Evolutionary conservation across 2,888 invertebrate species (phyloP).

Genomic region (Ctenicera cuprea): DNA sequence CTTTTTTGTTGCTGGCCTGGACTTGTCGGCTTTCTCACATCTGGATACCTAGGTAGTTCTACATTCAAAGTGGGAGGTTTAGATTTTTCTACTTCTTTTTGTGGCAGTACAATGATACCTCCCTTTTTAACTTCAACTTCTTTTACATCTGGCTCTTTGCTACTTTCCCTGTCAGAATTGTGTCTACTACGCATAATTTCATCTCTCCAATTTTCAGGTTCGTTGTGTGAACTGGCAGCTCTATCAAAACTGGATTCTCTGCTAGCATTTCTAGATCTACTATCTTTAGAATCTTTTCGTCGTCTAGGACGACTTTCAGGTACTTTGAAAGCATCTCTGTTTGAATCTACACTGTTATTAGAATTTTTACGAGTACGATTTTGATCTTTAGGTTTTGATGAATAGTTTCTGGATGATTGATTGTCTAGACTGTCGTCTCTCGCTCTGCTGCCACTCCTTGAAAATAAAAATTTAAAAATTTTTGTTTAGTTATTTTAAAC

Average conservation of each 20-base stretch:
- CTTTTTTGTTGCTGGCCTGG: conserved; percentile 71
- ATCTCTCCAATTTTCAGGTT: conserved; percentile 69
- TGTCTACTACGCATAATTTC: conserved; percentile 65
- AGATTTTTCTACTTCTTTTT: conserved; percentile 56
- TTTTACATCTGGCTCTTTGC: conserved; percentile 57
- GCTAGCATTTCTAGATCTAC: conserved; percentile 62
- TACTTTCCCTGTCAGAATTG: conserved; percentile 60
- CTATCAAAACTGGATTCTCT: conserved; percentile 68
- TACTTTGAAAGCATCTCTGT: conserved; percentile 65
- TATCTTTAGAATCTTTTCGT: conserved; percentile 57
- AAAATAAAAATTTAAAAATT: conserved; percentile 22
- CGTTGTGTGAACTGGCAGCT: conserved; percentile 63
- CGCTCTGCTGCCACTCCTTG: conserved; percentile 64
- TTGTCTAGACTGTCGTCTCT: conserved; percentile 64
- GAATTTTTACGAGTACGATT: conserved; percentile 61
- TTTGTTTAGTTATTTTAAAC: neutral
- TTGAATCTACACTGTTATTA: conserved; percentile 61
- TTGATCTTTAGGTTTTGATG: conserved; percentile 38
- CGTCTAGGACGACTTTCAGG: conserved; percentile 61
- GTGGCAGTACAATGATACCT: conserved; percentile 68
- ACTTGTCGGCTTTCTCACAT: conserved; percentile 54
- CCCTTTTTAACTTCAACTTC: conserved; percentile 59
- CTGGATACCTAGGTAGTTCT: conserved; percentile 57
- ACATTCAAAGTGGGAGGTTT: conserved; percentile 55
- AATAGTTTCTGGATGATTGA: conserved; percentile 17